Evolutionary conservation across 2,888 invertebrate genomes (phyloP).

Genomic region (Hypselothyrea guttata): DNA sequence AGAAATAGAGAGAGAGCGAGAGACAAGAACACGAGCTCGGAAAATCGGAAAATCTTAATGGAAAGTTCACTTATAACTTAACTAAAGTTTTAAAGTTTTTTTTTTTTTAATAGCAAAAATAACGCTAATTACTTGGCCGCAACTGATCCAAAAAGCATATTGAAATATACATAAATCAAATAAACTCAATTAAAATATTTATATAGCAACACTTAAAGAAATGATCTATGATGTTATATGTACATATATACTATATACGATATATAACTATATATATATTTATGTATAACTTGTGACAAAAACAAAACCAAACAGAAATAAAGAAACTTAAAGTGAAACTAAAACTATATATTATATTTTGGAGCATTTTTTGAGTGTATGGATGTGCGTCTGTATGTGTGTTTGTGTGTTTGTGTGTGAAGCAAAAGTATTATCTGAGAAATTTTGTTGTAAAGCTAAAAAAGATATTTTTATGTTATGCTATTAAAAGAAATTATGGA

Average conservation of each 20-base stretch:
- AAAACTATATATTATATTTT: slow-evolving; percentile 50
- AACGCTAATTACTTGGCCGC: background rate
- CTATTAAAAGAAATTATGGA: slow-evolving; percentile 9
- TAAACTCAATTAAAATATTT: slow-evolving; percentile 33
- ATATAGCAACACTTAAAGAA: slow-evolving; percentile 24
- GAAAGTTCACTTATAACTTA: too few species aligned
- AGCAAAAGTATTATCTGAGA: slow-evolving; percentile 11
- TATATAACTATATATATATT: slow-evolving; percentile 29
- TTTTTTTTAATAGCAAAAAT: too few species aligned
- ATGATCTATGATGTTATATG: slow-evolving; percentile 10
- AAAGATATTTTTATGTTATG: background rate
- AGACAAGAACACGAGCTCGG: too few species aligned
- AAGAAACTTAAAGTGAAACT: slow-evolving; percentile 19
- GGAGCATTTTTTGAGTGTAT: slow-evolving; percentile 46
- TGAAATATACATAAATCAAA: too few species aligned
- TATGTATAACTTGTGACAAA: slow-evolving; percentile 34
- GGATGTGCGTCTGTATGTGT: slow-evolving; percentile 47
- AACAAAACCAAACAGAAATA: too few species aligned
- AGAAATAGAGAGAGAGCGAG: too few species aligned
- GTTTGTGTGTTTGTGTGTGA: slow-evolving; percentile 30
- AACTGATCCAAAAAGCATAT: background rate
- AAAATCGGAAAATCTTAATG: too few species aligned
- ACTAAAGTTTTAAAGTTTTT: too few species aligned
- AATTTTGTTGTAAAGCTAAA: slow-evolving; percentile 29
- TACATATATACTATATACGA: slow-evolving; percentile 5